Base-by-base conservation (phyloP, 2,888 invertebrate genomes). In the Eutolmus rufibarbis region DNA sequence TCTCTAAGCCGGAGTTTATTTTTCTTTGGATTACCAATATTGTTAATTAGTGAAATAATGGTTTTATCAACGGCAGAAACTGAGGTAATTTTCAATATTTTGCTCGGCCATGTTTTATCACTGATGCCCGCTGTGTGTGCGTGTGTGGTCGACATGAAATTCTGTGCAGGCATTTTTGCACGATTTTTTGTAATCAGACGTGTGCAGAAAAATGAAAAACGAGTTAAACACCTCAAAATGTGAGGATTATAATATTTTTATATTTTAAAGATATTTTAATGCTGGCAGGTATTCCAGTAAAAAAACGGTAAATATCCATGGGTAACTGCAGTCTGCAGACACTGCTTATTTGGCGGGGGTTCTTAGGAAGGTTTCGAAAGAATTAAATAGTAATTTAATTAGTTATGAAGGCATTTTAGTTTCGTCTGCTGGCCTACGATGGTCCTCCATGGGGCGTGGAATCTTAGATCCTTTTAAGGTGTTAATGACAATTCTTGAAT, bases 41-140 rank as follows among this genome's bases (percentile, higher is more conserved):
- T 12, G 3, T 19, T 28, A 66, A 66, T 12, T 66, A 14, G 23
- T 12, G 9, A 9, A 66, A 66, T 12, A 66, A 85, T 86, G 86
- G 86, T 86, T 14, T 77, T 86, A 23, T 86, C 86, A 51, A 43
- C 51, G 28, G 37, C 51, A 12, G 86, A 86, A 23, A 77, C 76
- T 37, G 86, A 86, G 86, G 77, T 86, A 84, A 84, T 81, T 34
- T 40, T 37, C 34, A 81, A 51, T 40, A 7, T 46, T 79, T 19
- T 31, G 4, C 76, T 74, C 37, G 37, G n/a, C 76, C 31, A 76
- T n/a, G n/a, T 76, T 76, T 19, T 5, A 12, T 66, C 1, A 8
- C 9, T 5, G 9, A n/a, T 8, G 1, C 16, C 57, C 19, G 4
- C 37, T 28, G 76, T 34, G 74, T 74, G 76, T 37, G 76, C 37